Evolutionary conservation across 2,797 vertebrate genomes (phyloP).

Genomic region (Lindbergichthys nudifrons): DNA sequence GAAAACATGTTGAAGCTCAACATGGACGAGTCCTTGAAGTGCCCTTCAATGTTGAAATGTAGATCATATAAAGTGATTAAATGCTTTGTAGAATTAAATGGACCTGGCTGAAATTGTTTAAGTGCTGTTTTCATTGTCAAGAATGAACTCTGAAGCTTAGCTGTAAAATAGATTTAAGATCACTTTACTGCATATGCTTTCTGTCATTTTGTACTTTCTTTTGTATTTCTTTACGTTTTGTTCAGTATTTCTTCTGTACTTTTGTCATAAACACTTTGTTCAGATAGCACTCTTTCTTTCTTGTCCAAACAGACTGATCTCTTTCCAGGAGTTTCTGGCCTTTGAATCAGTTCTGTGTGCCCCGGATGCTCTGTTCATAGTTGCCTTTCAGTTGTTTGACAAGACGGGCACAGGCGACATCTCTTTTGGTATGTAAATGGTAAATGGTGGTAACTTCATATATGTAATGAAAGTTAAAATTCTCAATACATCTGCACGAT

Average conservation of each 20-base stretch:
- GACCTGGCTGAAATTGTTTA: not conserved
- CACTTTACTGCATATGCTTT: not conserved
- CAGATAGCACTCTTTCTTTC: slow-evolving; percentile 60
- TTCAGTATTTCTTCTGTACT: slow-evolving; percentile 5
- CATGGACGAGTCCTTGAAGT: not conserved
- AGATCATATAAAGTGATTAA: slow-evolving; percentile 1
- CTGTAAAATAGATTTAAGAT: not conserved
- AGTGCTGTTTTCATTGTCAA: not conserved
- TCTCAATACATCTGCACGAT: not conserved
- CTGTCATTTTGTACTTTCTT: not conserved
- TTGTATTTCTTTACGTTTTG: not conserved
- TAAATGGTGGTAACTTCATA: slow-evolving; percentile 12
- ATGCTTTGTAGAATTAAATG: not conserved
- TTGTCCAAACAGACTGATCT: slow-evolving; percentile 90
- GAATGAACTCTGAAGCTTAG: not conserved
- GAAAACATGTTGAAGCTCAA: not conserved
- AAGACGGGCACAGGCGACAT: slow-evolving; percentile 93
- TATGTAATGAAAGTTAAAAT: not conserved
- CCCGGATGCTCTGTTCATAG: slow-evolving; percentile 95
- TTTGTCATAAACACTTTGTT: slow-evolving; percentile 42
- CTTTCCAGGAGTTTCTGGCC: slow-evolving; percentile 97
- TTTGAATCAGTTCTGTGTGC: slow-evolving; percentile 96
- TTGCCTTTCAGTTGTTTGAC: slow-evolving; percentile 98
- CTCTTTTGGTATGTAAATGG: slow-evolving; percentile 91
- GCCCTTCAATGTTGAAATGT: not conserved